Evolutionary conservation across 2,888 invertebrate genomes (phyloP).

Genomic region (Osmoderma eremita): DNA sequence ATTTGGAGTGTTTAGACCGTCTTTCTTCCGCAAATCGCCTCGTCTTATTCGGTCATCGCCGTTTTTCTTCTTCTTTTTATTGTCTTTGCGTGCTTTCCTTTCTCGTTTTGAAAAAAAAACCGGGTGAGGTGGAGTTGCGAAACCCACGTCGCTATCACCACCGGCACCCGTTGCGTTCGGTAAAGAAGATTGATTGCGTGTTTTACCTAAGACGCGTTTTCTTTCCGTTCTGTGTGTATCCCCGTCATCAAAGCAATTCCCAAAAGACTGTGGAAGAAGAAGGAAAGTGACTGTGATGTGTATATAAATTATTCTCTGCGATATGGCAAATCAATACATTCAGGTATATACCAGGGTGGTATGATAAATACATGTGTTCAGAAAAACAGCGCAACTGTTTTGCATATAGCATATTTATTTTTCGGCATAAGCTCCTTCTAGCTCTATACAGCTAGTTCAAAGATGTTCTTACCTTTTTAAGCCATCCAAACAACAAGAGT

Average conservation of each 20-base stretch:
- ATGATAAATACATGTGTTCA: too few species aligned
- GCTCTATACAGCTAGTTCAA: too few species aligned
- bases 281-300: conserved; percentile 29
- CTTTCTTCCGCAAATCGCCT: neutral
- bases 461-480: too few species aligned
- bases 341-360: too few species aligned
- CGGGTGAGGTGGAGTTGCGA: neutral
- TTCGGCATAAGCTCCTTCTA: too few species aligned
- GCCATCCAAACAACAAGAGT: too few species aligned
- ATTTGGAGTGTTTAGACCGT: conserved; percentile 3
- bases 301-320: conserved; percentile 19
- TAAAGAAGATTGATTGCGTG: conserved; percentile 33
- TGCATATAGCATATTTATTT: too few species aligned
- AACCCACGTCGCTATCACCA: conserved; percentile 25
- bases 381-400: too few species aligned
- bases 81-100: conserved; percentile 7
- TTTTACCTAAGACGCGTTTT: conserved; percentile 31
- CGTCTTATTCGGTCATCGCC: conserved; percentile 6
- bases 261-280: neutral
- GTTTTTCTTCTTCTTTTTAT: conserved; percentile 1
- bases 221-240: conserved; percentile 8
- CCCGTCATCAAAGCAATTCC: conserved; percentile 8
- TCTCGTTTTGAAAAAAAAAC: conserved; percentile 5
- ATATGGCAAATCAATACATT: neutral
- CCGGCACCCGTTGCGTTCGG: conserved; percentile 5